These are phyloP conservation scores for Oreochromis niloticus DNA, from an alignment of 2,113 vertebrate genomes.

Conservation along the genomic window DNA sequence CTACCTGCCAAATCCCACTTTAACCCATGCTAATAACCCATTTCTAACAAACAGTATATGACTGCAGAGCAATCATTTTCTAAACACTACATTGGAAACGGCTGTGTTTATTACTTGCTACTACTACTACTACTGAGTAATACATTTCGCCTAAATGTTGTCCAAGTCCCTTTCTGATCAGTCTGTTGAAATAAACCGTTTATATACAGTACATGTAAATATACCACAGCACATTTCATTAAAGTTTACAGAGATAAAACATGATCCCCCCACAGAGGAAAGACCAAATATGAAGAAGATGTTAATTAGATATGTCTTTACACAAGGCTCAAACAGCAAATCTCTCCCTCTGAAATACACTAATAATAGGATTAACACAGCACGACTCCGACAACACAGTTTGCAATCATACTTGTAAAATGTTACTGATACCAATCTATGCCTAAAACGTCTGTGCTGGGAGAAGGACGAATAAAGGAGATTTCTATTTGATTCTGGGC, in stretches of 20 bases:
- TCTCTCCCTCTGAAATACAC: conserved; percentile 49
- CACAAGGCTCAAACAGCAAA: conserved; percentile 42
- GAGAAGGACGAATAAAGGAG: neutral
- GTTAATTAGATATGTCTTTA: conserved; percentile 51
- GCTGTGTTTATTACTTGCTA: neutral
- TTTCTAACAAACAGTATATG: neutral
- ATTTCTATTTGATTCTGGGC: neutral
- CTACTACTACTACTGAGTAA: neutral
- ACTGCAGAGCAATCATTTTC: neutral
- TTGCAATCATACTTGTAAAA: conserved; percentile 50
- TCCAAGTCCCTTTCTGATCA: neutral
- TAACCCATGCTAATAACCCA: neutral
- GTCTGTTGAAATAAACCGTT: neutral
- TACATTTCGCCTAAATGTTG: neutral
- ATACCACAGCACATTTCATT: neutral
- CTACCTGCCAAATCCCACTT: neutral
- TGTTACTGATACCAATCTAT: conserved; percentile 32
- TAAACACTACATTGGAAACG: neutral
- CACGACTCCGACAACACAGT: conserved; percentile 40
- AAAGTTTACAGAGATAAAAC: conserved; percentile 13
- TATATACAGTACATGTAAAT: neutral
- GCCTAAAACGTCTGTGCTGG: neutral
- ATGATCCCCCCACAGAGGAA: conserved; percentile 17
- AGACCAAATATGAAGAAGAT: conserved; percentile 20
- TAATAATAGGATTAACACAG: conserved; percentile 59